Evolutionary conservation across 2,888 invertebrate genomes (phyloP), one percentile per base, ranked within the genome.

Genomic region (Tachina grossa): DNA sequence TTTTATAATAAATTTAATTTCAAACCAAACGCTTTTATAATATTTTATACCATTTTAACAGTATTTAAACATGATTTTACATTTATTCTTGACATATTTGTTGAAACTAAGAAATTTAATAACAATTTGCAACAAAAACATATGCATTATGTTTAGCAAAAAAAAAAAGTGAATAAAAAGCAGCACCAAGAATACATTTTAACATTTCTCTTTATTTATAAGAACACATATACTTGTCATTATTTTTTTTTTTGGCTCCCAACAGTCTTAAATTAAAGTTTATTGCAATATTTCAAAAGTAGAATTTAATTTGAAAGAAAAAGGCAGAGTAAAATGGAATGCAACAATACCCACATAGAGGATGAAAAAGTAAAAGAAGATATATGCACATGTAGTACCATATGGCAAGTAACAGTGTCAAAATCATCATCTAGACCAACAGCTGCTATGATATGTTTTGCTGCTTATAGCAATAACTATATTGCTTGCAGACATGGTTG

Each of bases 341-440:
- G 10, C 16, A 10, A 61, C 5, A 61, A 14, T 8, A n/a, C 10
- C 2, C 31, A 2, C 31, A 31, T 31, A 31, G 4, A 31, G 31
- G 31, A 6, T 9, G 5, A 11, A 61, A 16, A 11, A 10, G 61
- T 11, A 31, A 31, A 31, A 61, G 14, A 57, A 31, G 9, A 31
- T 31, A 6, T 9, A 31, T 59, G 10, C 19, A 22, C 0, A 39
- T 31, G 31, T 31, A 4, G n/a, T 59, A 49, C 39, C 16, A 39
- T 57, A 66, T 55, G 39, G n/a, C 59, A 83, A 77, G 47, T 72
- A 72, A 72, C 49, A 43, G 76, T 82, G 82, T 76, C 69, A 76
- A 82, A 81, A 63, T 63, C 65, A 69, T 68, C 69, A 76, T 76
- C 65, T 65, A 65, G 45, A 65, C 83, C 72, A 59, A 78, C 83